Base-by-base conservation (phyloP, 2,888 invertebrate genomes). In the Lissonota sp. region DNA sequence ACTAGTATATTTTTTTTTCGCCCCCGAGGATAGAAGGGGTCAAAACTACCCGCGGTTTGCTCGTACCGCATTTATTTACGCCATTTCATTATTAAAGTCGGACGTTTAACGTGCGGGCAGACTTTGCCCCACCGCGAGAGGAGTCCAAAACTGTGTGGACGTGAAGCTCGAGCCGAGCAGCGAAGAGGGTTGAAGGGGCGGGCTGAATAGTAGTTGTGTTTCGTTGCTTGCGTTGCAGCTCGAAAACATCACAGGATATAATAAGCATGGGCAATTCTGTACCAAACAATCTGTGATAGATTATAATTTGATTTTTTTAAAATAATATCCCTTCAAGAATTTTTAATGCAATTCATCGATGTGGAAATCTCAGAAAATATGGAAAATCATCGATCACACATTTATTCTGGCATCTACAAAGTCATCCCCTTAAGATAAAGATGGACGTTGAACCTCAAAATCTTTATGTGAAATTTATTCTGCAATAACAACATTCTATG, bases 31-130 rank as follows among this genome's bases (percentile, higher is more conserved):
- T 6, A 14, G 66, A 26, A 4, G 57, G 49, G 46, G 14, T 37
- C 12, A 26, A 62, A 80, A 66, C 16, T 60, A 75, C 49, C 60
- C 57, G 42, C 44, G 40, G 39, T 66, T 55, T 46, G 49, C 74
- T 46, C 46, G 46, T 46, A 40, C 14, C 57, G n/a, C 80, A 71
- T 75, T 75, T 73, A 71, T 80, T 75, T 71, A 71, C 71, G 55
- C 66, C 71, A 40, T 80, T 80, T 75, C 80, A 71, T 80, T 80
- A 80, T 80, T 80, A 80, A 80, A 80, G 71, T 80, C 66, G 75
- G 71, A 71, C 75, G 55, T 75, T 80, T 80, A 75, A 71, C 64
- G 58, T 26, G 26, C 53, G 42, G 39, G 60, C 53, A 46, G 10
- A 39, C 60, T 62, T 71, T 60, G 40, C 51, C 16, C 42, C 62